Base-by-base conservation (phyloP, 2,797 vertebrate species). In the Pterois miles region DNA sequence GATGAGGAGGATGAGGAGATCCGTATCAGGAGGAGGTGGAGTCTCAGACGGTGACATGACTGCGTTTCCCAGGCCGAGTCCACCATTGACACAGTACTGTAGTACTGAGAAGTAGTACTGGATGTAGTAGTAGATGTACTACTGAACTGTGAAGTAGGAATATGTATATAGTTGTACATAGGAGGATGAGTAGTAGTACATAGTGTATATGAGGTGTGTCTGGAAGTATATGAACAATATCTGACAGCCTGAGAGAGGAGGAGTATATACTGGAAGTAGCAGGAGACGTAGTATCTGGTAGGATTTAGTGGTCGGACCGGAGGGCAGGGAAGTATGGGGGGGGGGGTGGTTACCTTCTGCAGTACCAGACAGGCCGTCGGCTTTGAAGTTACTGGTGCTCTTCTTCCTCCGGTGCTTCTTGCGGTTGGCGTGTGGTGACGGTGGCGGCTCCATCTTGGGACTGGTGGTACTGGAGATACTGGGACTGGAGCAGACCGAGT, bases 341-440 rank as follows among this genome's bases (percentile, higher is more conserved):
- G 82, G 78, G 69, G 4, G 74, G 76, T 76, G 89, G 69, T 96
- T 96, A 99, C 98, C 98, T 97, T 99, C 98, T 1, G 97, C 97
- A 4, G 97, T 96, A 93, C 97, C 96, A 1, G 97, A 96, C 80
- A 98, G 94, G 9, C 97, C 97, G 11, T 99, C 98, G 1, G 96
- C 96, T 84, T 97, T 98, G 92, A 99, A 98, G 95, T 98, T 99
- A 93, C 97, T 98, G 23, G 97, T 98, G 93, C 98, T 99, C 93
- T 99, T 99, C 97, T 99, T 99, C 94, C 98, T 86, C 5, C 97
- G 96, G 90, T 99, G 98, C 75, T 99, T 99, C 95, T 99, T 99
- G 82, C 98, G 96, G 95, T 98, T 99, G 93, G 97, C 97, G 6
- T 99, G 98, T 5, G 98, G 98, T 12, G 98, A 99, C 1, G 98